Base-by-base conservation (phyloP, 2,888 invertebrate species). In the Dasypolia templi region DNA sequence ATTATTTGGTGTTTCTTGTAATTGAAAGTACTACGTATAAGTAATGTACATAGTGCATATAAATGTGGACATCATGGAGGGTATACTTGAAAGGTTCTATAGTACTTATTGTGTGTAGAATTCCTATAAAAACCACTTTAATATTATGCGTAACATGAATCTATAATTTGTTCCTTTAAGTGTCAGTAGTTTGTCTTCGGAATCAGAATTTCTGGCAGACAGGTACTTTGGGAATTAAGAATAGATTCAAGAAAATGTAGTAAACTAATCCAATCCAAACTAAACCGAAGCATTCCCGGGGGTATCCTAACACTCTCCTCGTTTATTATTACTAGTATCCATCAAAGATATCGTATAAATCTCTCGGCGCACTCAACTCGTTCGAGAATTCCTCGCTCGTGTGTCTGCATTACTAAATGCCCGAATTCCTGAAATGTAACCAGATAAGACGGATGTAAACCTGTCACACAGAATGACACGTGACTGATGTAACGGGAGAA, bases 1-100 rank as follows among this genome's bases (percentile, higher is more conserved):
- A 73, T 59, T 80, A 53, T 61, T 80, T 46, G 5, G 44, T 74
- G 58, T 51, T n/a, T 59, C 32, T 51, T 46, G 56, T 75, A 46
- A 63, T 44, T 62, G 63, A 75, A 29, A 62, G 22, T 53, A 53
- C 22, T 6, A 14, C 22, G 49, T 19, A 12, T 35, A 11, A 6
- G 49, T 72, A 42, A 29, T 35, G 44, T n/a, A 19, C n/a, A n/a
- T n/a, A n/a, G 22, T 26, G n/a, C 42, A 32, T 35, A 17, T 72
- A 55, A 12, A n/a, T 46, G 39, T 49, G 19, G 29, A 58, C n/a
- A 14, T 39, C n/a, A 72, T 46, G 22, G 12, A 53, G 17, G 39
- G 11, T 2, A 26, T 22, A n/a, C 12, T 46, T 26, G 14, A 19
- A 19, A 12, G 19, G 3, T 49, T 7, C 46, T 35, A 35, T 35